Conservation (phyloP, 2,113 vertebrate species). For the Malaclemys terrapin region DNA sequence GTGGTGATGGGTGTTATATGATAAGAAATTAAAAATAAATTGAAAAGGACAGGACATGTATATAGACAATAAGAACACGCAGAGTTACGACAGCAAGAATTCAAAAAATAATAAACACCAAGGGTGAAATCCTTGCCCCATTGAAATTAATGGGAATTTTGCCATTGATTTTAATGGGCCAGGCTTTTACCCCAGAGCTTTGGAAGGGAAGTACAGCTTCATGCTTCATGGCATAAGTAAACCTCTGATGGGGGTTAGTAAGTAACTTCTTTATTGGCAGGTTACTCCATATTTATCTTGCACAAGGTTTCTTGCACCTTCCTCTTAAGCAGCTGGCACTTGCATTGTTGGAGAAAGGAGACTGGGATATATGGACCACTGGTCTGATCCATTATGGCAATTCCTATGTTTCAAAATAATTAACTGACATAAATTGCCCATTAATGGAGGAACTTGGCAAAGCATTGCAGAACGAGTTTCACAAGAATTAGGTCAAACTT, state of each 20-base stretch:
- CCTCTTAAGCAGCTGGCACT: not conserved
- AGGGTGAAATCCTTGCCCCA: not conserved
- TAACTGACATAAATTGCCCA: not conserved
- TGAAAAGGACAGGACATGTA: not conserved
- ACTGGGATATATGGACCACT: not conserved
- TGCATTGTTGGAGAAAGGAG: too few relatives aligned
- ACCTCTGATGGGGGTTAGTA: not conserved
- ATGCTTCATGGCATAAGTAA: not conserved
- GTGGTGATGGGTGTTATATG: too few relatives aligned
- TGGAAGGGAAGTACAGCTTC: not conserved
- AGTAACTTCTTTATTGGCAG: not conserved
- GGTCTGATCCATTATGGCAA: not conserved
- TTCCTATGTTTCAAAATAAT: not conserved
- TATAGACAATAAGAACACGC: slow-evolving; percentile 61
- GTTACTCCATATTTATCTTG: not conserved
- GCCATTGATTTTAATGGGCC: not conserved
- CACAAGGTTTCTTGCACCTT: slow-evolving; percentile 15
- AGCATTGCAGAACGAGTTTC: not conserved
- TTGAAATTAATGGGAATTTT: not conserved
- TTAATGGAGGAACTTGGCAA: not conserved
- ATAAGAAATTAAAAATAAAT: too few relatives aligned
- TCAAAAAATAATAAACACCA: slow-evolving; percentile 52
- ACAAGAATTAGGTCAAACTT: not conserved
- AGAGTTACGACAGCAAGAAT: slow-evolving; percentile 65
- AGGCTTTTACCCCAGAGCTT: not conserved